Evolutionary conservation across 2,888 invertebrate genomes (phyloP).

Genomic region (Lagria hirta): DNA sequence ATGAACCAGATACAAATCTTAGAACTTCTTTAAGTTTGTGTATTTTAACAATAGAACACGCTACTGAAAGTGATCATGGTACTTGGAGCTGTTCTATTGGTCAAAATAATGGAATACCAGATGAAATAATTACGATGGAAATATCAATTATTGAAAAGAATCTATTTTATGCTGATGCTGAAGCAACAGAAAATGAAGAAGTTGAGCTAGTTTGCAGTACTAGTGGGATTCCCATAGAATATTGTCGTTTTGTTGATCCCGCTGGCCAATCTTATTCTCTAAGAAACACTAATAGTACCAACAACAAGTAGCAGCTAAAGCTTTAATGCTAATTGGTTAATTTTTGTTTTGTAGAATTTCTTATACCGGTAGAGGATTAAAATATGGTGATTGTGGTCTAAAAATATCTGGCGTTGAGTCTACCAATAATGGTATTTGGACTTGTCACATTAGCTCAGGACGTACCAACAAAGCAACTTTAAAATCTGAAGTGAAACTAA

Average conservation of each 20-base stretch:
- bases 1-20: slow-evolving; percentile 5
- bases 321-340: background rate
- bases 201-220: slow-evolving; percentile 23
- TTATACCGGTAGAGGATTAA: slow-evolving; percentile 23
- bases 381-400: slow-evolving; percentile 28
- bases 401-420: slow-evolving; percentile 9
- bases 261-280: slow-evolving; percentile 17
- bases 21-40: background rate
- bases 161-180: slow-evolving; percentile 4
- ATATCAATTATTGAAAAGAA: slow-evolving; percentile 18
- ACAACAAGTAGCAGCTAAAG: background rate
- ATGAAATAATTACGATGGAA: slow-evolving; percentile 25
- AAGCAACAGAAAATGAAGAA: slow-evolving; percentile 14
- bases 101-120: slow-evolving; percentile 19
- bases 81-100: slow-evolving; percentile 30
- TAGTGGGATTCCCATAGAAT: slow-evolving; percentile 15
- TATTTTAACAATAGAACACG: background rate
- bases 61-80: slow-evolving; percentile 25
- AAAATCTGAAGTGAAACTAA: background rate
- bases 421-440: slow-evolving; percentile 20
- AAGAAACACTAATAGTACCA: slow-evolving; percentile 4
- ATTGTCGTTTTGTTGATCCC: slow-evolving; percentile 25
- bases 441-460: slow-evolving; percentile 18
- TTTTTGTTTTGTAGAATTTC: slow-evolving; percentile 11
- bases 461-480: background rate